phyloP scores from a whole-genome alignment of 2,113 vertebrate species.

The Macquaria australasica region DNA sequence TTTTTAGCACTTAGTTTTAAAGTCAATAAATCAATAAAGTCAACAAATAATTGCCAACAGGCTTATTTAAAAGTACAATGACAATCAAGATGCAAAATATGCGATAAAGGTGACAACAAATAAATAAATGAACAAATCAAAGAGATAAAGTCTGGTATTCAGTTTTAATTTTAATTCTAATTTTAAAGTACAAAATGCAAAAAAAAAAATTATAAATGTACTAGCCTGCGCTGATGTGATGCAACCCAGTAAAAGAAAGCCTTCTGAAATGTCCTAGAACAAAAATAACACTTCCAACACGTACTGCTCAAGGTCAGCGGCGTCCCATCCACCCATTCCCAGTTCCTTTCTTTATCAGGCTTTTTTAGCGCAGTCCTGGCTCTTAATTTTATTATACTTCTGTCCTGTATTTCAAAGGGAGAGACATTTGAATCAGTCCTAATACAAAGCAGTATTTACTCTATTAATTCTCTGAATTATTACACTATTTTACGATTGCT shows the following conservation, averaged over 20 bases:
- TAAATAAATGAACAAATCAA: too few species aligned
- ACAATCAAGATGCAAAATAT: too few species aligned
- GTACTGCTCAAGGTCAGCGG: neutral
- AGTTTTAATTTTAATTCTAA: too few species aligned
- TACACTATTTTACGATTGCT: neutral
- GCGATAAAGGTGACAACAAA: too few species aligned
- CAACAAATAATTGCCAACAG: too few species aligned
- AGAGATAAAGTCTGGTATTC: too few species aligned
- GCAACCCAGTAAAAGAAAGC: neutral
- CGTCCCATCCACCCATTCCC: neutral
- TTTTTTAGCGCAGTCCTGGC: neutral
- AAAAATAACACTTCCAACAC: neutral
- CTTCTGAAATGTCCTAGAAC: neutral
- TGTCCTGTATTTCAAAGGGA: neutral
- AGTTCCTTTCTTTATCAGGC: neutral
- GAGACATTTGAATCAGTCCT: neutral
- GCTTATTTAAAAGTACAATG: too few species aligned
- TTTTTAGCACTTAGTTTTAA: too few species aligned
- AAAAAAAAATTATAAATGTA: too few species aligned
- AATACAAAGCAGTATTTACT: neutral
- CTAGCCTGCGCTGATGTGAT: neutral
- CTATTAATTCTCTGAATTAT: neutral
- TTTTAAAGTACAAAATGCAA: too few species aligned
- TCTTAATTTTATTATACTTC: fast-evolving
- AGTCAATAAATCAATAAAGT: too few species aligned